Percentiles rank a stretch among this genome's conserved stretches.
phyloP scores from a whole-genome alignment of 1,140 invertebrate species.

The Laodelphax striatellus region DNA sequence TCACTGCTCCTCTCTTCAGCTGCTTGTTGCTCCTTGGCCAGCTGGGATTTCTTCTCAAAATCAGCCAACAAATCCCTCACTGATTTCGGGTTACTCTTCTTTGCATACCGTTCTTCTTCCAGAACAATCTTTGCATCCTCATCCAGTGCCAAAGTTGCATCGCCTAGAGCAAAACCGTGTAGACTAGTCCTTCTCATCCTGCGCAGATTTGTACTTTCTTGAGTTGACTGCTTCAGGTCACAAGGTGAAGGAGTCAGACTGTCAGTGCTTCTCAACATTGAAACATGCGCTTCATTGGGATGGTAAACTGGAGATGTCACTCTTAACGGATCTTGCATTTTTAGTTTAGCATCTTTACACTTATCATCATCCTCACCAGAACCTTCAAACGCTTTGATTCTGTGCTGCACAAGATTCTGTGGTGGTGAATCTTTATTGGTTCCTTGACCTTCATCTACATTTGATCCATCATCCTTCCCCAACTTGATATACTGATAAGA shows the following conservation, averaged over 20 bases:
- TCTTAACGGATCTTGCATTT: conserved; percentile 36
- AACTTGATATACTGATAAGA: conserved; percentile 37
- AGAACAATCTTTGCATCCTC: conserved; percentile 11
- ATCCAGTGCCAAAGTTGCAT: conserved; percentile 8
- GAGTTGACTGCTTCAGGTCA: background rate
- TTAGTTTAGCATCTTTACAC: conserved; percentile 24
- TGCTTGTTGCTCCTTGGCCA: conserved; percentile 26
- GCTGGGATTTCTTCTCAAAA: conserved; percentile 38
- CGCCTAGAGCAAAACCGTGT: conserved; percentile 12
- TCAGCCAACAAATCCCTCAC: conserved; percentile 40
- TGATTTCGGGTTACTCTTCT: conserved; percentile 31
- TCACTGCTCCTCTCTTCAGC: conserved; percentile 26
- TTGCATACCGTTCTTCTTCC: conserved; percentile 6
- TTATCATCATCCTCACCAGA: conserved; percentile 14
- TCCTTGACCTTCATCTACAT: conserved; percentile 1
- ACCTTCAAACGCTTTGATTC: conserved; percentile 31
- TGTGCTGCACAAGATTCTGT: conserved; percentile 38
- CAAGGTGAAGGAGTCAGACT: background rate
- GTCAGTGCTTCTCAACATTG: conserved; percentile 16
- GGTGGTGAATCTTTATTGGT: conserved; percentile 21
- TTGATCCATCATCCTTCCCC: conserved; percentile 21
- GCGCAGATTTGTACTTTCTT: conserved; percentile 8
- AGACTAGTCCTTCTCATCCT: conserved; percentile 7
- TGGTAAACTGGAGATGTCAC: conserved; percentile 30
- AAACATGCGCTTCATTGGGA: conserved; percentile 36